Conservation (phyloP, 2,888 invertebrate genomes). For the Lacanobia oleracea region DNA sequence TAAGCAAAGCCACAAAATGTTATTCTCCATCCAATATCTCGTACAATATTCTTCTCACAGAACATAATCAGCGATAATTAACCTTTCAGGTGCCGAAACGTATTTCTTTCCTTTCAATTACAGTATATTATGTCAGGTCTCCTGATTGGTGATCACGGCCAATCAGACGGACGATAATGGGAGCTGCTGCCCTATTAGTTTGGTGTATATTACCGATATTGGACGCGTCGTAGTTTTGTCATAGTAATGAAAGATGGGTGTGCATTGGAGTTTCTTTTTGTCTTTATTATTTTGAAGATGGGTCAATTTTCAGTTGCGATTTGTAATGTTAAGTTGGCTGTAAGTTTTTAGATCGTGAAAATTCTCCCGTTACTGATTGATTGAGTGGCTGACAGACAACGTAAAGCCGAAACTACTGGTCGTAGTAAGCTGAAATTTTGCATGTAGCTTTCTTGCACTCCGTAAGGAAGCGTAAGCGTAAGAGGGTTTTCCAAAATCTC, state of each 20-base stretch:
- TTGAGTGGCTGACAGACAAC: too few relatives aligned
- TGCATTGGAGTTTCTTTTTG: conserved; percentile 1
- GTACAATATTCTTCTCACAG: conserved; percentile 36
- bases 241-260: conserved; percentile 6
- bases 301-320: background rate
- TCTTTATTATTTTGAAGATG: background rate
- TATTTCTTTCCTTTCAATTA: conserved; percentile 64
- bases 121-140: conserved; percentile 55
- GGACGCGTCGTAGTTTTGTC: conserved; percentile 21
- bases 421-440: too few relatives aligned
- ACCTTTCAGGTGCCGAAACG: conserved; percentile 61
- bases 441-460: too few relatives aligned
- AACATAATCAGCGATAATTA: conserved; percentile 67
- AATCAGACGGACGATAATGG: conserved; percentile 71
- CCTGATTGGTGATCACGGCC: conserved; percentile 65
- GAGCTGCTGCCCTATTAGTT: conserved; percentile 64
- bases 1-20: background rate
- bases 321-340: background rate
- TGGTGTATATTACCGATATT: conserved; percentile 48
- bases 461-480: too few relatives aligned
- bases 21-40: background rate
- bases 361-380: too few relatives aligned
- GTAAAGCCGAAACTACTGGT: too few relatives aligned
- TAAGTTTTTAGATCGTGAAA: background rate
- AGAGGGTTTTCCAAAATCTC: too few relatives aligned